These are phyloP conservation scores for Tethea ocularis DNA, from an alignment of 2,888 invertebrate species.

Conservation along the genomic window DNA sequence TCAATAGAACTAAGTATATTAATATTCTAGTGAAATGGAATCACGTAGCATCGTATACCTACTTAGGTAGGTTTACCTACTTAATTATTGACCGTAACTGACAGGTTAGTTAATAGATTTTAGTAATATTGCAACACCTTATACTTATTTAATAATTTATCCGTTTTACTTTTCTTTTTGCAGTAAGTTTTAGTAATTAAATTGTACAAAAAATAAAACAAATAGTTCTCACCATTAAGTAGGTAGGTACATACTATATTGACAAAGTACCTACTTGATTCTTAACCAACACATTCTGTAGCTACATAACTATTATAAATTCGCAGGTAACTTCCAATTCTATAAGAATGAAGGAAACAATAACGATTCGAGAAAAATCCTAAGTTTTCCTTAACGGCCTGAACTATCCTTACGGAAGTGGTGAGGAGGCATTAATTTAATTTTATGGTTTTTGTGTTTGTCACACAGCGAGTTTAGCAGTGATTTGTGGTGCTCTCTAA, in stretches of 20 bases:
- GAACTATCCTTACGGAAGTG: slow-evolving; percentile 63
- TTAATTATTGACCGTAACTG: not conserved
- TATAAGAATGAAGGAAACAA: slow-evolving; percentile 12
- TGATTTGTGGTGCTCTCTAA: slow-evolving; percentile 78
- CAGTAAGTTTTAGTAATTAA: too few species aligned
- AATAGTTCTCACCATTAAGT: too few species aligned
- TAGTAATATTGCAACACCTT: too few species aligned
- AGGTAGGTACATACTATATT: too few species aligned
- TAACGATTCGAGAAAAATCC: slow-evolving; percentile 32
- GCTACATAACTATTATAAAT: not conserved
- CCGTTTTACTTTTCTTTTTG: too few species aligned
- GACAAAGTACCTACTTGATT: not conserved
- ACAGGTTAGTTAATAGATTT: not conserved
- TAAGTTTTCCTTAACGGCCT: slow-evolving; percentile 65
- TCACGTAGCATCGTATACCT: not conserved
- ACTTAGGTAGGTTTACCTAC: not conserved
- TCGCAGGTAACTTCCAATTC: slow-evolving; percentile 11
- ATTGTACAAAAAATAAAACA: too few species aligned
- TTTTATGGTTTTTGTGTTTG: slow-evolving; percentile 84
- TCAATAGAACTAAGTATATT: slow-evolving; percentile 10
- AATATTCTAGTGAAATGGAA: not conserved
- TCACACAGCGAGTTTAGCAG: slow-evolving; percentile 70
- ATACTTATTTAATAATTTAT: too few species aligned
- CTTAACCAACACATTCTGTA: too few species aligned
- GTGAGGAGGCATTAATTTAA: slow-evolving; percentile 79